Conservation (phyloP, 2,888 invertebrate genomes). For the Philereme vetulata region DNA sequence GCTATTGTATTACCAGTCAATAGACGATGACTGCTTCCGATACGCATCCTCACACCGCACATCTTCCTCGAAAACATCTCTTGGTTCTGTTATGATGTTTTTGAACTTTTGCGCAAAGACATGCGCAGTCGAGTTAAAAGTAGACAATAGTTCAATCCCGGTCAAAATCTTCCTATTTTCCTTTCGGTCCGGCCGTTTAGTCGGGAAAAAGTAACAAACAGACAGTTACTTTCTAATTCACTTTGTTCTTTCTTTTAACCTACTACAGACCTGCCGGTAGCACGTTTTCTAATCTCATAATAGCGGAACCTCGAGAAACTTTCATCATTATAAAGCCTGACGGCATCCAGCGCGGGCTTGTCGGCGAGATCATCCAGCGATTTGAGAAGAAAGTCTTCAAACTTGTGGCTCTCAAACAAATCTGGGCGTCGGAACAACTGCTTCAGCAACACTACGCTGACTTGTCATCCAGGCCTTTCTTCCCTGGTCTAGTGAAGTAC, state of each 20-base stretch:
- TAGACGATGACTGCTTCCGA: too few species aligned
- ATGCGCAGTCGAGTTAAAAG: too few species aligned
- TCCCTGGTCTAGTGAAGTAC: constrained; percentile 96
- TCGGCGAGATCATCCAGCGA: constrained; percentile 97
- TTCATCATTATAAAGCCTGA: constrained; percentile 99
- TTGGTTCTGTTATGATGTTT: too few species aligned
- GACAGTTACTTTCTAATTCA: too few species aligned
- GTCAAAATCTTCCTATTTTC: too few species aligned
- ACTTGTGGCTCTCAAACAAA: constrained; percentile 97
- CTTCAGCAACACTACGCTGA: constrained; percentile 98
- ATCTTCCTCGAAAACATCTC: too few species aligned
- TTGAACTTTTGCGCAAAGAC: too few species aligned
- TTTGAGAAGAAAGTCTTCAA: constrained; percentile 99
- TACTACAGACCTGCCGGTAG: constrained; percentile 46
- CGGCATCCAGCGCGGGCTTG: constrained; percentile 98
- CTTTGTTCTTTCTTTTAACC: constrained; percentile 46
- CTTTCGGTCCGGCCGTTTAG: too few species aligned
- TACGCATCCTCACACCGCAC: too few species aligned
- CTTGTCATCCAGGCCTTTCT: constrained; percentile 94
- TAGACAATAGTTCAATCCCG: too few species aligned
- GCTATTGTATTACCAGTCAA: too few species aligned
- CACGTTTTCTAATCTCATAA: constrained; percentile 58
- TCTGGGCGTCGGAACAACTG: constrained; percentile 93
- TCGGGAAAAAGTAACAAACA: too few species aligned
- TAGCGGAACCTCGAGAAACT: constrained; percentile 93